These are phyloP conservation scores for Carcinoscorpius rotundicauda DNA, from an alignment of 1,140 invertebrate genomes.

Conservation along the genomic window DNA sequence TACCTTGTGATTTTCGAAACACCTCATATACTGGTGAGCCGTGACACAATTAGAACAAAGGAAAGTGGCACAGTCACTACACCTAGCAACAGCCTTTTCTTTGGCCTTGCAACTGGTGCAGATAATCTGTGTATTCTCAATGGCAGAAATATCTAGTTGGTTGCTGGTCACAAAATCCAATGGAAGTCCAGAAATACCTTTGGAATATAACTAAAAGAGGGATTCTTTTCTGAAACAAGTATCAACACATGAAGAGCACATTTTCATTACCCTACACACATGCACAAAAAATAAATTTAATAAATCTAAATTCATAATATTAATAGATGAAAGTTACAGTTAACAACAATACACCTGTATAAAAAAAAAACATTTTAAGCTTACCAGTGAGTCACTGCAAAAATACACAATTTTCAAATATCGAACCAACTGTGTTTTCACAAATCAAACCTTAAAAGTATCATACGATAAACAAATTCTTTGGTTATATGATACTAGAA, in stretches of 20 bases:
- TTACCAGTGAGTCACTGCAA: background rate
- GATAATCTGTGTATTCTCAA: constrained; percentile 56
- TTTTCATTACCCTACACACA: background rate
- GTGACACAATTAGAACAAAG: constrained; percentile 84
- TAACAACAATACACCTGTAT: background rate
- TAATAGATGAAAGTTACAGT: constrained; percentile 1
- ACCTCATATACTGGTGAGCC: constrained; percentile 82
- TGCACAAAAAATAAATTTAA: background rate
- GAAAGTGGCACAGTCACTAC: constrained; percentile 85
- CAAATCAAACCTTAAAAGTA: too few relatives aligned
- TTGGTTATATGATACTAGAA: too few relatives aligned
- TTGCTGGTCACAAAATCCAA: constrained; percentile 74
- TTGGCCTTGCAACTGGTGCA: constrained; percentile 82
- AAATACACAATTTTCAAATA: too few relatives aligned
- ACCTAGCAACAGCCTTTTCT: constrained; percentile 77
- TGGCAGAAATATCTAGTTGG: constrained; percentile 66
- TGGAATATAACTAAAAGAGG: constrained; percentile 9
- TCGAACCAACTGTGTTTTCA: too few relatives aligned
- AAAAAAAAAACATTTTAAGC: background rate
- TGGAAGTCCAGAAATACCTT: constrained; percentile 57
- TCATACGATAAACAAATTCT: too few relatives aligned
- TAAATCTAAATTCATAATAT: background rate
- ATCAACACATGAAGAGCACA: background rate
- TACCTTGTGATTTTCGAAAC: constrained; percentile 72
- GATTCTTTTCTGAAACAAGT: background rate